phyloP scores from a whole-genome alignment of 2,888 invertebrate species.

The Limnephilus lunatus region DNA sequence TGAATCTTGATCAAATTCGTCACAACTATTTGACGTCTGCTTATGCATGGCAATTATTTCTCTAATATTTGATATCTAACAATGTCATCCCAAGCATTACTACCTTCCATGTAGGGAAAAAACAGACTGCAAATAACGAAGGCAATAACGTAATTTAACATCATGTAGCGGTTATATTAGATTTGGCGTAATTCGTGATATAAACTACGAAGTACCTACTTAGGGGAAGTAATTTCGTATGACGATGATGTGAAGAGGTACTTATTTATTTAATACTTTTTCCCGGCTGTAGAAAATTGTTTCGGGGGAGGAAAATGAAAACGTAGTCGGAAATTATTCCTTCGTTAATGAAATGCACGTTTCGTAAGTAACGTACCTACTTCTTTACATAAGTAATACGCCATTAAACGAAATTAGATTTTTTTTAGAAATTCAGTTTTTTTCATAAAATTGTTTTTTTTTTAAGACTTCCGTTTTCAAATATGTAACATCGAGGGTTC shows the following conservation, averaged over 20 bases:
- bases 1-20: too few relatives aligned
- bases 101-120: not conserved
- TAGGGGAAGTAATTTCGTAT: conserved; percentile 20
- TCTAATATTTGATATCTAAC: not conserved
- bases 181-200: conserved; percentile 17
- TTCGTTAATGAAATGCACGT: not conserved
- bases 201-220: conserved; percentile 22
- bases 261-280: conserved; percentile 34
- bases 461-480: not conserved
- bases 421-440: not conserved
- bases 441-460: not conserved
- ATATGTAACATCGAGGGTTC: not conserved
- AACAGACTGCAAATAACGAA: not conserved
- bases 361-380: not conserved
- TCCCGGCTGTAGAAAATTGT: conserved; percentile 2
- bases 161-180: not conserved
- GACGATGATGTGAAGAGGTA: conserved; percentile 24
- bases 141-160: not conserved
- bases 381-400: not conserved
- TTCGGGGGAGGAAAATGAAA: not conserved
- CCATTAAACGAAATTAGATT: not conserved
- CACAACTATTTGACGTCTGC: not conserved
- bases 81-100: not conserved
- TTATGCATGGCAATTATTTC: not conserved
- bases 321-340: not conserved